These are phyloP conservation scores for Mus spicilegus DNA, from an alignment of 2,113 vertebrate genomes.

Conservation along the genomic window DNA sequence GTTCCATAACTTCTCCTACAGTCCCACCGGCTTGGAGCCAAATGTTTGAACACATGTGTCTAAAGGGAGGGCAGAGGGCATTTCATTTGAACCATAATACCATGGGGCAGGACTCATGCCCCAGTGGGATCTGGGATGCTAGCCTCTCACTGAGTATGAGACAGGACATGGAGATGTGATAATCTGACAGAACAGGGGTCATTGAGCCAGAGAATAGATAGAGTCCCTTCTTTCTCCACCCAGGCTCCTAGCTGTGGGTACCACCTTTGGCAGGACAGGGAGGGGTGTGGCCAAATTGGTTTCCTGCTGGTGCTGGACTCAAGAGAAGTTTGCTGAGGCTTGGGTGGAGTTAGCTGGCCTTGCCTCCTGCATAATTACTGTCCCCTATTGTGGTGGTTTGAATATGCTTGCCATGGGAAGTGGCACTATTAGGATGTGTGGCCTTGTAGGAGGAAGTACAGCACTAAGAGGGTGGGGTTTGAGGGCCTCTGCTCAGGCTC, in stretches of 20 bases:
- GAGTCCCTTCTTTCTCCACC: background rate
- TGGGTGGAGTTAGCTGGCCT: background rate
- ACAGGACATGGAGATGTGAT: background rate
- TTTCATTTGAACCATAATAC: background rate
- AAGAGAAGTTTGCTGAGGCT: background rate
- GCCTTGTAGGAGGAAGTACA: no score
- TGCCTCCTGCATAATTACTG: background rate
- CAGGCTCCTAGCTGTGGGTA: background rate
- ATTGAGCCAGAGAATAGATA: background rate
- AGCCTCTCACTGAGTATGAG: background rate
- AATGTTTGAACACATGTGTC: background rate
- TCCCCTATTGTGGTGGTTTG: no score
- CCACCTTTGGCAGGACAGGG: background rate
- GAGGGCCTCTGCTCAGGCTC: no score
- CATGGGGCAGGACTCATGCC: background rate
- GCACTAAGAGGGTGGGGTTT: no score
- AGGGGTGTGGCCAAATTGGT: no score
- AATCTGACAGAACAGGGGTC: background rate
- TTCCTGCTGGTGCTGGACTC: background rate
- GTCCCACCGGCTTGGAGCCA: background rate
- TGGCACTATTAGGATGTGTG: no score
- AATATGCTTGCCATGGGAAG: no score
- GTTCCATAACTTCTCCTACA: background rate
- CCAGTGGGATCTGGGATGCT: background rate
- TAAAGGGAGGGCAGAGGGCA: background rate